Conservation (phyloP, 1,140 invertebrate genomes). For the Caerostris extrusa region DNA sequence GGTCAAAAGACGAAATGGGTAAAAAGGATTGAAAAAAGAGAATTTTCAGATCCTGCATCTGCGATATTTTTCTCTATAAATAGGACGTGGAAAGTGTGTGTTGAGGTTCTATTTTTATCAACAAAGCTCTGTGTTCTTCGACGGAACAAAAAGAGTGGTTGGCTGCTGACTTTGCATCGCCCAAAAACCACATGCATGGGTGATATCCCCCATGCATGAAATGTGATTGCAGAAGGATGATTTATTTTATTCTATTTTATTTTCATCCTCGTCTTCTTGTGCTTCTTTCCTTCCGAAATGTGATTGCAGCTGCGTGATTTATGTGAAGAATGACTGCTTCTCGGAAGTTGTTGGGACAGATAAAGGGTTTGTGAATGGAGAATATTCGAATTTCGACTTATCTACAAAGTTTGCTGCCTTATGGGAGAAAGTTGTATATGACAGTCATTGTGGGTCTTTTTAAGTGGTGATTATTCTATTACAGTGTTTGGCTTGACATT, state of each 20-base stretch:
- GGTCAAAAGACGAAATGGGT: neutral
- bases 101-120: conserved; percentile 3
- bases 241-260: neutral
- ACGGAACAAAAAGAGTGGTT: neutral
- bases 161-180: neutral
- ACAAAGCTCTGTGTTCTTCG: neutral
- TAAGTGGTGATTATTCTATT: neutral
- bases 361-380: neutral
- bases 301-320: neutral
- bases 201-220: conserved; percentile 23
- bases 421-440: neutral
- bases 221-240: neutral
- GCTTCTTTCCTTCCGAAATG: neutral
- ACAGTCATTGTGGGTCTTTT: neutral
- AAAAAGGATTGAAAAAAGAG: neutral
- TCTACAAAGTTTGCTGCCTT: neutral
- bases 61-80: neutral
- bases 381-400: neutral
- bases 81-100: neutral
- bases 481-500: no score
- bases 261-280: no score
- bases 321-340: neutral
- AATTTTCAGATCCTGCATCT: neutral
- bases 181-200: neutral
- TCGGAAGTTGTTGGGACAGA: neutral